These are phyloP conservation scores for Lasioglossum baleicum DNA, from an alignment of 1,140 invertebrate genomes.

Conservation along the genomic window DNA sequence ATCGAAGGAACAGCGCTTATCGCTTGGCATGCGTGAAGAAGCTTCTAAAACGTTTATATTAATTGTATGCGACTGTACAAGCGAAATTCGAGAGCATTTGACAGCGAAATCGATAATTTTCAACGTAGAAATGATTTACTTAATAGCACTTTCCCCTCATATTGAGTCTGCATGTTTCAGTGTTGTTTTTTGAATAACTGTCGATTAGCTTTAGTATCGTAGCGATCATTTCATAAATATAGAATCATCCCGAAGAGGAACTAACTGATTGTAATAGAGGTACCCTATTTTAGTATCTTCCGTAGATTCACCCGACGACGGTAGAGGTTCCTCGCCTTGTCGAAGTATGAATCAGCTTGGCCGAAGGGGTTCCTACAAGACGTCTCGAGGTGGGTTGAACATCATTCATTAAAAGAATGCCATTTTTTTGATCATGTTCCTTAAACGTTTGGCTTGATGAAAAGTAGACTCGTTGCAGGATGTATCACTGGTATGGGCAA, in stretches of 20 bases:
- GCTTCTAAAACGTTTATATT: too few relatives aligned
- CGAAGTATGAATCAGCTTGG: constrained; percentile 85
- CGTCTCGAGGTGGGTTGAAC: constrained; percentile 86
- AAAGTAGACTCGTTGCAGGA: constrained; percentile 65
- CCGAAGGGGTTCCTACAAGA: constrained; percentile 91
- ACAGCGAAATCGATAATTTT: constrained; percentile 19
- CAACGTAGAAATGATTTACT: constrained; percentile 15
- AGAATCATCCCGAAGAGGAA: constrained; percentile 39
- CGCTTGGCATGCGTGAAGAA: constrained; percentile 5
- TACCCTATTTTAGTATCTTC: constrained; percentile 80
- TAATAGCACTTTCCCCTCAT: constrained; percentile 37
- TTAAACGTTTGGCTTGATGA: constrained; percentile 68
- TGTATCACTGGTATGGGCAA: constrained; percentile 67
- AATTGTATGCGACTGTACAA: background rate
- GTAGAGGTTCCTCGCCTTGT: constrained; percentile 86
- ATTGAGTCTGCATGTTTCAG: constrained; percentile 48
- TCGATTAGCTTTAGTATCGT: constrained; percentile 44
- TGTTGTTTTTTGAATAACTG: constrained; percentile 40
- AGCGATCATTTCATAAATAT: constrained; percentile 16
- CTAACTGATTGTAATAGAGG: constrained; percentile 73
- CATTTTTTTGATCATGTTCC: constrained; percentile 44
- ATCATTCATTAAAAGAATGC: constrained; percentile 47
- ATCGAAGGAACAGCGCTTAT: background rate
- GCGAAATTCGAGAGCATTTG: constrained; percentile 4
- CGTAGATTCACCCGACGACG: constrained; percentile 91